These are phyloP conservation scores for Pollimyrus isidori DNA, from an alignment of 2,113 vertebrate species.

Conservation along the genomic window DNA sequence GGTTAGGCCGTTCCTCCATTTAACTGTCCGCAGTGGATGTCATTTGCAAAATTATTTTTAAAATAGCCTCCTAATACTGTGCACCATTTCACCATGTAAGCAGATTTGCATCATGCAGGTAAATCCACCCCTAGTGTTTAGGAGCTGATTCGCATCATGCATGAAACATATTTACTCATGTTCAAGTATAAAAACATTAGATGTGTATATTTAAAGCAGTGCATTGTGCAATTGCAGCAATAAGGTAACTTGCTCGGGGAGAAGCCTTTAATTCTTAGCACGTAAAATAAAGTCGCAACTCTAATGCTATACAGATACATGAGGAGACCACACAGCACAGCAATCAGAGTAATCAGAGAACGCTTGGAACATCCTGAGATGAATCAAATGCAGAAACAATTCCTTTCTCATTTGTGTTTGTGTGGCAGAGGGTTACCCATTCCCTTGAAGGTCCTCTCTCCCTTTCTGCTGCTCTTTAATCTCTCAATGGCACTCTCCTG, in stretches of 20 bases:
- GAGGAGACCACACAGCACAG: not conserved
- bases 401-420: not conserved
- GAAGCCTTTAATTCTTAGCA: not conserved
- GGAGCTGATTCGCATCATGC: not conserved
- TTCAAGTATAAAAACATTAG: not conserved
- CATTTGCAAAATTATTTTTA: not conserved
- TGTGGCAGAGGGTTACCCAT: not conserved
- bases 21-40: not conserved
- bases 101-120: not conserved
- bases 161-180: not conserved
- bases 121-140: not conserved
- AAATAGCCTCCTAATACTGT: not conserved
- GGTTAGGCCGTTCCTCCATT: not conserved
- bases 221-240: not conserved
- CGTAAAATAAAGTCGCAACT: not conserved
- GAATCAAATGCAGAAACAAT: not conserved
- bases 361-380: not conserved
- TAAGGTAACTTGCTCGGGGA: not conserved
- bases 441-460: not conserved
- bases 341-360: not conserved
- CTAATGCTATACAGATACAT: not conserved
- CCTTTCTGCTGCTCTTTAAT: slow-evolving; percentile 11
- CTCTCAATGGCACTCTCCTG: not conserved
- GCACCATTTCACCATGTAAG: not conserved
- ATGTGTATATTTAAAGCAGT: not conserved